phyloP scores from a whole-genome alignment of 2,888 invertebrate genomes.

The Lamellibrachia columna region DNA sequence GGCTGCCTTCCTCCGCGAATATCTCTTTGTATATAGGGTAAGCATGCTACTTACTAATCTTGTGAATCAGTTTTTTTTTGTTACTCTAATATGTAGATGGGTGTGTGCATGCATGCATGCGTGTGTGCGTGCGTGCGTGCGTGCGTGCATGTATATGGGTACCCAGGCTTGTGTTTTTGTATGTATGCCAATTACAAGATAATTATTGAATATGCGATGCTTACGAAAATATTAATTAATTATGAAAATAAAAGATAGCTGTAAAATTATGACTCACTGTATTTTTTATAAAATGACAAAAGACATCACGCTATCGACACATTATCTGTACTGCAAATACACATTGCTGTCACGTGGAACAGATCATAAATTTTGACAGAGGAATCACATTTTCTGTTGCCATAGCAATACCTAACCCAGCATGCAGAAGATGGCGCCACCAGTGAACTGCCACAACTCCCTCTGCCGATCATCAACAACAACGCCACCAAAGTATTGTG shows the following conservation, averaged over 20 bases:
- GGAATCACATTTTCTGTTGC: neutral
- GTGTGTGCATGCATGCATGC: no score
- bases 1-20: constrained; percentile 82
- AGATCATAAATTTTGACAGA: neutral
- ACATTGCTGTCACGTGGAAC: no score
- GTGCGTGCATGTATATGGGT: neutral
- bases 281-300: no score
- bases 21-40: constrained; percentile 85
- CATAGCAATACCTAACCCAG: neutral
- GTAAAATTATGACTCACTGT: no score
- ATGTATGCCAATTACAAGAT: neutral
- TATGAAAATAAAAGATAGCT: no score
- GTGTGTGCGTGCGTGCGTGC: neutral
- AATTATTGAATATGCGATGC: no score
- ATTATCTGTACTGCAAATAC: no score
- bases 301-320: no score
- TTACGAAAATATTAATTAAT: no score
- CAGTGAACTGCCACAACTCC: constrained; percentile 72
- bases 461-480: constrained; percentile 79
- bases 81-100: no score
- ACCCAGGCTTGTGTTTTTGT: neutral
- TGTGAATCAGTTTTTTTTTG: neutral
- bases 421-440: constrained; percentile 39
- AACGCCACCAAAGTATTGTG: constrained; percentile 76
- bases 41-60: constrained; percentile 40